phyloP scores from a whole-genome alignment of 2,797 vertebrate genomes.

The Sarcophilus harrisii region DNA sequence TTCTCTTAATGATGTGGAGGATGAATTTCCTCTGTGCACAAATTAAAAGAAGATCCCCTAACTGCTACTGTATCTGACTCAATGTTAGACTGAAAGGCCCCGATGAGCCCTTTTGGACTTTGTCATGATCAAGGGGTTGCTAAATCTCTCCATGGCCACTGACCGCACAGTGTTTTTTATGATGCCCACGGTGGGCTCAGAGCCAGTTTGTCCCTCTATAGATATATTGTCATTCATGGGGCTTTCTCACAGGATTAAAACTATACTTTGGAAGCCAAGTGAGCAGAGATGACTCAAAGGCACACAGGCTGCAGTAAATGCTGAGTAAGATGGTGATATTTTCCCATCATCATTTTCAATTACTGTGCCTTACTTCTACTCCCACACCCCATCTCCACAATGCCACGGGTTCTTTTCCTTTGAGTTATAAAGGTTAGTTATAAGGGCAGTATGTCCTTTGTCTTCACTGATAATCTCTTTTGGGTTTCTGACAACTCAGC shows the following conservation, averaged over 20 bases:
- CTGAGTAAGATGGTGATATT: conserved; percentile 27
- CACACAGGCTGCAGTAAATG: conserved; percentile 7
- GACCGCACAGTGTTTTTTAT: conserved; percentile 54
- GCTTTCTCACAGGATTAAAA: conserved; percentile 46
- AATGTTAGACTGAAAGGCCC: conserved; percentile 48
- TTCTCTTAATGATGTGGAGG: conserved; percentile 60
- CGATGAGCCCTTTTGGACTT: conserved; percentile 45
- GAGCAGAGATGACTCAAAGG: conserved; percentile 31
- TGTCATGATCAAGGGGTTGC: conserved; percentile 53
- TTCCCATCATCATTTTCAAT: conserved; percentile 42
- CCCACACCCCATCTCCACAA: background rate
- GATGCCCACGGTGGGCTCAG: background rate
- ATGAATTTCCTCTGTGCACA: conserved; percentile 63
- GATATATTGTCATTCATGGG: conserved; percentile 14
- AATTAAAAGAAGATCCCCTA: conserved; percentile 73
- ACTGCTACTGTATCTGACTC: conserved; percentile 62
- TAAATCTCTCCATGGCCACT: conserved; percentile 11
- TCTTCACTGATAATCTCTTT: background rate
- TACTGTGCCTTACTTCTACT: background rate
- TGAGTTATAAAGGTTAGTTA: conserved; percentile 34
- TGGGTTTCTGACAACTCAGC: conserved; percentile 10
- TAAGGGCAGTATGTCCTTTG: background rate
- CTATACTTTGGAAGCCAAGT: conserved; percentile 12
- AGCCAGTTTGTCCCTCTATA: background rate
- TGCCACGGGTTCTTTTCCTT: background rate